Evolutionary conservation across 2,888 invertebrate genomes (phyloP).

Genomic region (Ophion obscuratus): DNA sequence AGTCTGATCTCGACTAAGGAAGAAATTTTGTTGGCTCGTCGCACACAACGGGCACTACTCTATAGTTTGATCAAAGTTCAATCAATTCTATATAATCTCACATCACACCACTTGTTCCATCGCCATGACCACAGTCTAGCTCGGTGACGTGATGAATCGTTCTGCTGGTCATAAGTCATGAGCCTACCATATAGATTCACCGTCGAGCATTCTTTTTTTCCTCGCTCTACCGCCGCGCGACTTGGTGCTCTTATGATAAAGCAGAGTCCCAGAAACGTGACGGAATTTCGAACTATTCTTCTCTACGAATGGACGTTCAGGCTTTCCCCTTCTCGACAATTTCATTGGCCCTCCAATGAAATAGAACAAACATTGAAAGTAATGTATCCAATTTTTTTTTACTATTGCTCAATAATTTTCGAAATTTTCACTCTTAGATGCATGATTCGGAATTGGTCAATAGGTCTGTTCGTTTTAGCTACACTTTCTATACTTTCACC

Average conservation of each 20-base stretch:
- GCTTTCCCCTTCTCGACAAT: too few species aligned
- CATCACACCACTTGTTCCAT: slow-evolving; percentile 75
- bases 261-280: slow-evolving; percentile 20
- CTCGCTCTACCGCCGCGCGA: not conserved
- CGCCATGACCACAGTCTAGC: slow-evolving; percentile 61
- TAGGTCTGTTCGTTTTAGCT: too few species aligned
- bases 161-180: slow-evolving; percentile 60
- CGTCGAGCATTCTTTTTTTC: slow-evolving; percentile 45
- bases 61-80: slow-evolving; percentile 76
- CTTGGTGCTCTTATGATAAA: slow-evolving; percentile 39
- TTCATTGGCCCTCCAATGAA: too few species aligned
- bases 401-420: too few species aligned
- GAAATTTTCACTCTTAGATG: too few species aligned
- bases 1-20: slow-evolving; percentile 61
- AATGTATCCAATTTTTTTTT: too few species aligned
- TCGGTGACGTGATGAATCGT: slow-evolving; percentile 58
- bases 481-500: too few species aligned
- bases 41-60: slow-evolving; percentile 49
- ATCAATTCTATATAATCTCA: slow-evolving; percentile 74
- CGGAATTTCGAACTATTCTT: not conserved
- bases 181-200: slow-evolving; percentile 39
- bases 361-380: too few species aligned
- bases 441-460: too few species aligned
- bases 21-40: slow-evolving; percentile 55
- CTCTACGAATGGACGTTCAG: not conserved